These are phyloP conservation scores for Drymodes brunneopygia DNA, from an alignment of 2,113 vertebrate species.

Conservation along the genomic window DNA sequence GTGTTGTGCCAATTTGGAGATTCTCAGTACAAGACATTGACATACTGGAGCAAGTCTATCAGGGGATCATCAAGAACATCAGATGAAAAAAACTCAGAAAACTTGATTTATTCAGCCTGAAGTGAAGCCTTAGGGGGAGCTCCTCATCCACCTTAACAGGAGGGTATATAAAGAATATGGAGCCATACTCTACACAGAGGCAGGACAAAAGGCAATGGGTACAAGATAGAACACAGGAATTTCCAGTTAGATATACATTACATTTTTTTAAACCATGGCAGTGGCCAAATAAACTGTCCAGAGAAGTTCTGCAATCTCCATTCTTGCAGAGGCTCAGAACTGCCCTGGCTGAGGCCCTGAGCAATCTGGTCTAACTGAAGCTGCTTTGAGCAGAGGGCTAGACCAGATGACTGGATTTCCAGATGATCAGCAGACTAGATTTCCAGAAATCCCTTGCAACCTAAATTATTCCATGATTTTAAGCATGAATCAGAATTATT, in stretches of 20 bases:
- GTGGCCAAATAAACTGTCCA: neutral
- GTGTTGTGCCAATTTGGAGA: neutral
- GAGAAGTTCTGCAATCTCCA: neutral
- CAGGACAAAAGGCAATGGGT: neutral
- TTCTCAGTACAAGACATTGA: neutral
- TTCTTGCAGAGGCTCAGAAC: neutral
- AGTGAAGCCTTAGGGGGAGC: neutral
- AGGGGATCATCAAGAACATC: neutral
- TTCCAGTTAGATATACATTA: neutral
- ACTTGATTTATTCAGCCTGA: neutral
- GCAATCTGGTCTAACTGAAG: neutral
- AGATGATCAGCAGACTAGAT: neutral
- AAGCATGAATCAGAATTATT: neutral
- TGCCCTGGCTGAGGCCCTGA: neutral
- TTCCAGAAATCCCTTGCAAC: neutral
- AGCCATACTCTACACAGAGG: neutral
- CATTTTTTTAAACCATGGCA: neutral
- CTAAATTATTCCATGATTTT: neutral
- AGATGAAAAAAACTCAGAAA: neutral
- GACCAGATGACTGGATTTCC: neutral
- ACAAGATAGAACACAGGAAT: neutral
- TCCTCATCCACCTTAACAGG: neutral
- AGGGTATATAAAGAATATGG: neutral
- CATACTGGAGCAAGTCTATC: neutral
- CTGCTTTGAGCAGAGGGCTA: neutral